phyloP scores from a whole-genome alignment of 1,140 invertebrate genomes.

The Drosophila subobscura region DNA sequence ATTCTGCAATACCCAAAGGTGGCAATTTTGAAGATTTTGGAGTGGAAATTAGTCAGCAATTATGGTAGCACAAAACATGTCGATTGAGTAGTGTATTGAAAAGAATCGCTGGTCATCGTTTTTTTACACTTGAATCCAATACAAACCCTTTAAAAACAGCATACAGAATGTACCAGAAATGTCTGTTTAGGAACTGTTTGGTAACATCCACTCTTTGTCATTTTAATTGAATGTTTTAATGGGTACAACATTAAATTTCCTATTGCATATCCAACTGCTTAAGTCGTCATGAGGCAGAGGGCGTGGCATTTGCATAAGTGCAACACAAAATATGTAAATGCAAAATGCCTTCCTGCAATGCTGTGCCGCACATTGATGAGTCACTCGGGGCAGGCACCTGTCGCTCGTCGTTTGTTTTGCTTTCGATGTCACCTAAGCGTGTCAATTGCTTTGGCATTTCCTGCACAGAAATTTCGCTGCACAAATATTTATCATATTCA shows the following conservation, averaged over 20 bases:
- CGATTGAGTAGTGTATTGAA: no score
- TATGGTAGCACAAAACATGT: no score
- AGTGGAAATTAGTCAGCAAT: constrained; percentile 3
- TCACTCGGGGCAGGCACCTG: constrained; percentile 42
- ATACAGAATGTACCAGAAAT: no score
- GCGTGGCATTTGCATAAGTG: constrained; percentile 50
- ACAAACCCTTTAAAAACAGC: neutral
- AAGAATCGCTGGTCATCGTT: no score
- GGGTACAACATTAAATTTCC: constrained; percentile 9
- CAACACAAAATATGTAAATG: neutral
- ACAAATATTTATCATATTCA: constrained; percentile 67
- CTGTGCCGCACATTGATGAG: constrained; percentile 39
- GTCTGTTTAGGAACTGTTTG: no score
- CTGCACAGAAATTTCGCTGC: constrained; percentile 65
- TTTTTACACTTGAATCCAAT: no score
- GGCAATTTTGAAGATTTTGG: neutral
- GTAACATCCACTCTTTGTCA: neutral
- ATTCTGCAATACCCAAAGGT: constrained; percentile 19
- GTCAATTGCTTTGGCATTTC: constrained; percentile 71
- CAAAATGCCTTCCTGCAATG: constrained; percentile 10
- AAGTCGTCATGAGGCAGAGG: constrained; percentile 22
- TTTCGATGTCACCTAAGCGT: constrained; percentile 30
- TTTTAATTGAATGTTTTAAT: no score
- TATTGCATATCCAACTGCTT: constrained; percentile 32
- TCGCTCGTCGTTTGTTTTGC: constrained; percentile 9